phyloP scores from a whole-genome alignment of 92 coral and sea anemone species.

The Bergia puertoricense region DNA sequence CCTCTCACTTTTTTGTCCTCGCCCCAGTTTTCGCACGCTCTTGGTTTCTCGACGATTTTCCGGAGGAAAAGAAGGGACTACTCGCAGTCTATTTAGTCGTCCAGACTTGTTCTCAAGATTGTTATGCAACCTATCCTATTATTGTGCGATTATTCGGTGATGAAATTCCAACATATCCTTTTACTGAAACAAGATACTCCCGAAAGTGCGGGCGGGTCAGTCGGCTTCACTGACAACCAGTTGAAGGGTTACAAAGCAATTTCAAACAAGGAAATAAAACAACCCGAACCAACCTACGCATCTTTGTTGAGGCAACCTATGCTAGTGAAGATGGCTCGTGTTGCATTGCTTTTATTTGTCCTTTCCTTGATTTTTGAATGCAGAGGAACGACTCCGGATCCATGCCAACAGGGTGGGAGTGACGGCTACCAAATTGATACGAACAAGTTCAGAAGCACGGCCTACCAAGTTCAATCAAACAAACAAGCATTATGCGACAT shows the following conservation, averaged over 20 bases:
- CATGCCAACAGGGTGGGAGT: neutral
- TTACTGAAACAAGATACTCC: too few relatives aligned
- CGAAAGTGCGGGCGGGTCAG: too few relatives aligned
- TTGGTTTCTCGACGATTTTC: too few relatives aligned
- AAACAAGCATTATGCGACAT: conserved; percentile 21
- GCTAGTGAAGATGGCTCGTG: neutral
- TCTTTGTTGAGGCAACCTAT: neutral
- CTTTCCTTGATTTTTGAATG: neutral
- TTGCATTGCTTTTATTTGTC: neutral
- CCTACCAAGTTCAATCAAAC: neutral
- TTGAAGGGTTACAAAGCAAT: neutral
- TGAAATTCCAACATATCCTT: too few relatives aligned
- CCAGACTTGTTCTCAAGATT: too few relatives aligned
- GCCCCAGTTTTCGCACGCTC: too few relatives aligned
- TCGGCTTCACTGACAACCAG: too few relatives aligned
- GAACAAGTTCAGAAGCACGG: conserved; percentile 8
- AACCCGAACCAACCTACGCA: neutral
- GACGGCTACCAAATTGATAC: neutral
- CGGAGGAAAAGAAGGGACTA: too few relatives aligned
- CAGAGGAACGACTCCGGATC: neutral
- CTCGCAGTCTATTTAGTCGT: too few relatives aligned
- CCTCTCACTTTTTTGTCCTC: too few relatives aligned
- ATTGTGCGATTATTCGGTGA: too few relatives aligned
- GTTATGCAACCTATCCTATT: too few relatives aligned
- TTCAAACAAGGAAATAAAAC: neutral